These are phyloP conservation scores for Brachystomella parvula DNA, from an alignment of 1,140 invertebrate species.

Conservation along the genomic window DNA sequence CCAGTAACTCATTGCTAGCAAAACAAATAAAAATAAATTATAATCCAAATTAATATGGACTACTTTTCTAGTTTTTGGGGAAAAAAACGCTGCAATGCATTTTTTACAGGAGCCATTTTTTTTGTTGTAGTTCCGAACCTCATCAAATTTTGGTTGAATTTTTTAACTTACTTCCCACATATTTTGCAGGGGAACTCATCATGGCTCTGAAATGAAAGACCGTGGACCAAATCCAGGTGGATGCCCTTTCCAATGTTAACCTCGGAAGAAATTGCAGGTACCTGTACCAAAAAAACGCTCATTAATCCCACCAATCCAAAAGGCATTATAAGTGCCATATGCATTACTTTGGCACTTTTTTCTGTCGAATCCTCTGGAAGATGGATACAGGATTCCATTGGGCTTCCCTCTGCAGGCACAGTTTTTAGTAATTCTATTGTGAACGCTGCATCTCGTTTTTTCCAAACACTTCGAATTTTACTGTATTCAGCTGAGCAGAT, in stretches of 20 bases:
- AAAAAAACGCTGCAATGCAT: too few species aligned
- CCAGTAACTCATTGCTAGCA: constrained; percentile 27
- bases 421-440: constrained; percentile 27
- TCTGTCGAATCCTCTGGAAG: neutral
- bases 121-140: too few species aligned
- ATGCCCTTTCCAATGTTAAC: neutral
- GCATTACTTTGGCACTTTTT: neutral
- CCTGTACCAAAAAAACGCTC: neutral
- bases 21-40: constrained; percentile 22
- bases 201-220: constrained; percentile 14
- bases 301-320: too few species aligned
- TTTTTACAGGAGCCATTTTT: too few species aligned
- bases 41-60: neutral
- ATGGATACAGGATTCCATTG: neutral
- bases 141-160: neutral
- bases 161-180: constrained; percentile 83
- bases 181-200: constrained; percentile 82
- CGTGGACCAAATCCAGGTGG: neutral
- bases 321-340: too few species aligned
- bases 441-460: constrained; percentile 28
- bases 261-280: constrained; percentile 1
- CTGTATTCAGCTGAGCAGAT: constrained; percentile 78
- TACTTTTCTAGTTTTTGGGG: neutral
- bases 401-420: constrained; percentile 16
- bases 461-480: constrained; percentile 50